Conservation (phyloP, 92 coral and sea anemone genomes). For the Zoanthus gigantus region DNA sequence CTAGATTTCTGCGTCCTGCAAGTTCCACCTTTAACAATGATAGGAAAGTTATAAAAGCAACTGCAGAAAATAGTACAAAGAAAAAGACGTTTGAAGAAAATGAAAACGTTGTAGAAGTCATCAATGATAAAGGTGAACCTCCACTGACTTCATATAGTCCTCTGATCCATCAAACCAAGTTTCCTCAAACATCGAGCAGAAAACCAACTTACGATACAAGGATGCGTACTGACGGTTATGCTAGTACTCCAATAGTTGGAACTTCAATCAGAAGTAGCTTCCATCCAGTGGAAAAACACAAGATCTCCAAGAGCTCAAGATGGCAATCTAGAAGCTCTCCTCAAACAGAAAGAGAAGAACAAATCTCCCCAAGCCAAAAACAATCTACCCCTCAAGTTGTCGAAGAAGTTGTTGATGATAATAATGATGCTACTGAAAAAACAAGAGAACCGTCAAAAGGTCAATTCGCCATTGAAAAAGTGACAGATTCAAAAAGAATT, state of each 20-base stretch:
- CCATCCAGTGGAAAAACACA: background rate
- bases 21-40: background rate
- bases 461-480: background rate
- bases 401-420: constrained; percentile 33
- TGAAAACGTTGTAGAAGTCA: background rate
- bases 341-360: background rate
- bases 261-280: background rate
- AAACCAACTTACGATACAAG: background rate
- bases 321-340: background rate
- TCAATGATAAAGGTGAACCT: constrained; percentile 18
- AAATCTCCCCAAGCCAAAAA: background rate
- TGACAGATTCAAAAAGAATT: background rate
- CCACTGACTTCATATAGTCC: constrained; percentile 33
- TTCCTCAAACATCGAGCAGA: background rate
- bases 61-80: background rate
- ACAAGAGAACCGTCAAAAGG: background rate
- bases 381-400: background rate
- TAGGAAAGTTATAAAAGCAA: background rate
- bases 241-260: background rate
- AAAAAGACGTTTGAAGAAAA: background rate
- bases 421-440: background rate
- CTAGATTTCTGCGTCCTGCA: too few relatives aligned
- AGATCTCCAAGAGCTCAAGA: background rate
- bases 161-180: constrained; percentile 30
- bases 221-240: background rate